Base-by-base conservation (phyloP, 2,113 vertebrate species). In the Paraplagusia blochii region DNA sequence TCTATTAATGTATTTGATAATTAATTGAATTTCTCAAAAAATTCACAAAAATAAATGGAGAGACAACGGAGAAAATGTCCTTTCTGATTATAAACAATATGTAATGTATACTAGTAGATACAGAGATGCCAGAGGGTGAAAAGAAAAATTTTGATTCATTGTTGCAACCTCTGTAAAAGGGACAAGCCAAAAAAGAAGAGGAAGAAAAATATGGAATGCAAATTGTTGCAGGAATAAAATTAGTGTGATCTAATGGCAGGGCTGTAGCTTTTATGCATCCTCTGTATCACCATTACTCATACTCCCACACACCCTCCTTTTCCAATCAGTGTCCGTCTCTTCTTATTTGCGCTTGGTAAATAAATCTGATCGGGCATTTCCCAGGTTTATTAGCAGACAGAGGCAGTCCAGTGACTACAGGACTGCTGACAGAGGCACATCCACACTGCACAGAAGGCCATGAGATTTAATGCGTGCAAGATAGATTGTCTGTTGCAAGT, bases 301-400 rank as follows among this genome's bases (percentile, higher is more conserved):
- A 39, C 46, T 8, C 51, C 61, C 54, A 22, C 40, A 46, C 51
- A 43, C 17, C 11, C 54, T 49, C 65, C 44, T 33, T 19, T 62
- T 69, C 67, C 63, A 44, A 57, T 68, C 63, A 38, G 18, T 60
- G 48, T 69, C 44, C 15, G 33, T 35, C 55, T 42, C 63, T 50
- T 58, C 68, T 70, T 47, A 55, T 69, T 72, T 70, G 68, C 63
- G 65, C 59, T 73, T 42, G 1, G 77, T 76, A 85, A 89, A 87
- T 88, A 88, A 79, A 85, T 88, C 79, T 76, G 67, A 84, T 81
- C 65, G 39, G 69, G 74, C 81, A 47, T 79, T 79, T 80, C 65
- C 67, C 52, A 47, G 29, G 53, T 87, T 84, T 86, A 82, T 87
- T 84, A 77, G 74, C 72, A 68, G 39, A 63, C 69, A 50, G 68